These are phyloP conservation scores for Aphyosemion australe DNA, from an alignment of 2,113 vertebrate species.

Conservation along the genomic window DNA sequence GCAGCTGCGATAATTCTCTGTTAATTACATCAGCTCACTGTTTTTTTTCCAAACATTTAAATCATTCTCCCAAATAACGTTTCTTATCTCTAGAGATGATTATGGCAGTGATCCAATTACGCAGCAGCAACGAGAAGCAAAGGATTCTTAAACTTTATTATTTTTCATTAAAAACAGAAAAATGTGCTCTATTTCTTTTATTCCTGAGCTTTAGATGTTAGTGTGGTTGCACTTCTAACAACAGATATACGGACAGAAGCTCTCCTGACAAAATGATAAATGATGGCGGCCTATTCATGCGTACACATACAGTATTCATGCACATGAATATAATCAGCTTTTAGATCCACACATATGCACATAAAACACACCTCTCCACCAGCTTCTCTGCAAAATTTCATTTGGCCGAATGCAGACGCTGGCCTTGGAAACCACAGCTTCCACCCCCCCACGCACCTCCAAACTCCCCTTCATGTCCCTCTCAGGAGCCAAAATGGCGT, in stretches of 20 bases:
- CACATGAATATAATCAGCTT: constrained; percentile 51
- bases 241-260: constrained; percentile 45
- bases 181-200: constrained; percentile 40
- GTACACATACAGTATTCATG: constrained; percentile 22
- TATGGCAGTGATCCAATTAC: constrained; percentile 77
- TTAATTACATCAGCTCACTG: constrained; percentile 81
- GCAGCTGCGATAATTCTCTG: constrained; percentile 80
- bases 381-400: constrained; percentile 61
- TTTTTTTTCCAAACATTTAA: constrained; percentile 74
- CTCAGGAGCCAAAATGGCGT: constrained; percentile 77
- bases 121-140: constrained; percentile 19
- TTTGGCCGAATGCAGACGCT: constrained; percentile 85
- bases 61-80: constrained; percentile 78
- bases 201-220: constrained; percentile 38
- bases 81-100: constrained; percentile 77
- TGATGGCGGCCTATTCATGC: constrained; percentile 35
- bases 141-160: constrained; percentile 17
- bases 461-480: constrained; percentile 82
- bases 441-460: constrained; percentile 75
- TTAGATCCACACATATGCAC: constrained; percentile 38
- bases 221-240: constrained; percentile 16
- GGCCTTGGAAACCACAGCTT: constrained; percentile 82
- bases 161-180: constrained; percentile 25
- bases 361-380: constrained; percentile 60
- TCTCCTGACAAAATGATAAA: constrained; percentile 59